phyloP scores from a whole-genome alignment of 2,797 vertebrate genomes.

The Acanthiza pusilla region DNA sequence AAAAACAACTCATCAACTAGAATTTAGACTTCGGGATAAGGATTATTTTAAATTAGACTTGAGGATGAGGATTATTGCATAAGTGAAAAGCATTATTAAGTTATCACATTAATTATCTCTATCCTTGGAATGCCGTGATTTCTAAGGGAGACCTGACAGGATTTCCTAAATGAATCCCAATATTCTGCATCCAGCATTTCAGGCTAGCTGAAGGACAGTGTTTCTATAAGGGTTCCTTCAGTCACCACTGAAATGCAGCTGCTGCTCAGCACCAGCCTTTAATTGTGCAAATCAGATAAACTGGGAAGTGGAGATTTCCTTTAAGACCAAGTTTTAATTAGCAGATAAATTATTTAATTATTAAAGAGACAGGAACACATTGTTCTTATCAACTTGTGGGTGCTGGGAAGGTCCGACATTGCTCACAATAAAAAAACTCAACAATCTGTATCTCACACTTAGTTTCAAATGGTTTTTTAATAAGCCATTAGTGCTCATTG shows the following conservation, averaged over 20 bases:
- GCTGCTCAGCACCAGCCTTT: not conserved
- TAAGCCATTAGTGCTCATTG: not conserved
- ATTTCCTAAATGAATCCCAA: not conserved
- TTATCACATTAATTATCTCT: not conserved
- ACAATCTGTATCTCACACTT: not conserved
- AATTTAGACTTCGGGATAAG: not conserved
- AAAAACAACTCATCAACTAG: not conserved
- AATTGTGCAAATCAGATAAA: conserved; percentile 10
- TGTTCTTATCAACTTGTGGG: not conserved
- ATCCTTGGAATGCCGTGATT: not conserved
- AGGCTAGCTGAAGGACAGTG: not conserved
- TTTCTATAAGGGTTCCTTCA: not conserved
- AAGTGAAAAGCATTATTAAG: not conserved
- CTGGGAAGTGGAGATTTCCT: not conserved
- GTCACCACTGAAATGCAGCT: not conserved
- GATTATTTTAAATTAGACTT: not conserved
- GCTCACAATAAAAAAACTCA: not conserved
- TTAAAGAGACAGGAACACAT: not conserved
- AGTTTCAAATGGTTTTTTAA: not conserved
- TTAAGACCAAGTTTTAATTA: conserved; percentile 37
- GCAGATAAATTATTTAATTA: conserved; percentile 11
- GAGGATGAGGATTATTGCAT: not conserved
- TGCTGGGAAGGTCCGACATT: not conserved
- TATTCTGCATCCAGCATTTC: not conserved
- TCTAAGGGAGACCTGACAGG: not conserved